Base-by-base conservation (phyloP, 2,797 vertebrate genomes). In the Anomalospiza imberbis region DNA sequence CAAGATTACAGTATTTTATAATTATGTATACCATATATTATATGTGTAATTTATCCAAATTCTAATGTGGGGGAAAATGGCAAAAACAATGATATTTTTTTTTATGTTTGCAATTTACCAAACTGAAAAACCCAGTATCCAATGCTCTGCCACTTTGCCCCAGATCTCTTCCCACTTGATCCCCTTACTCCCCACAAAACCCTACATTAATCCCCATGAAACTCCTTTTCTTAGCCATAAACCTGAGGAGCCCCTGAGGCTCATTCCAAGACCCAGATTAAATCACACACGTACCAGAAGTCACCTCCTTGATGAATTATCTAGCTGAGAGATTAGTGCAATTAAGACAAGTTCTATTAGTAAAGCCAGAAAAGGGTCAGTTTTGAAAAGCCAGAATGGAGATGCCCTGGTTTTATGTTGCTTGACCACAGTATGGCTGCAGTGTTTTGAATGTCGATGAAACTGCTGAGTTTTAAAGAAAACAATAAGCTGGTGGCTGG, bases 51-150 rank as follows among this genome's bases (percentile, higher is more conserved):
- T 75, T 68, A 44, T 28, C 72, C 4, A 38, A 63, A 58, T 44
- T 42, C 11, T 48, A 60, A 71, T 31, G 28, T 0, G 1, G 5
- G 6, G 1, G 0, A 7, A 77, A 81, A 15, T 31, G 9, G 45
- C 51, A 10, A 68, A 77, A 85, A 4, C 2, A 38, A 40, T 10
- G 0, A 76, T 1, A 9, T 16, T 54, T 36, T 68, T 91, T 70
- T 42, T 61, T 14, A 53, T 53, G 54, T 34, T 82, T 85, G 6
- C 31, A 60, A 13, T 15, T 81, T 68, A 34, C 44, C 16, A 13
- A 40, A 34, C 24, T 31, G 26, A 38, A 78, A 79, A 87, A 10
- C 3, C 38, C 40, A 16, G 10, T 50, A 68, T 54, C 28, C 42
- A 54, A 3, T 38, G 54, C 34, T 62, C 50, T 72, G 17, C 9